Evolutionary conservation across 1,140 invertebrate genomes (phyloP), one percentile per base, ranked within the genome.

Genomic region (Fopius arisanus): DNA sequence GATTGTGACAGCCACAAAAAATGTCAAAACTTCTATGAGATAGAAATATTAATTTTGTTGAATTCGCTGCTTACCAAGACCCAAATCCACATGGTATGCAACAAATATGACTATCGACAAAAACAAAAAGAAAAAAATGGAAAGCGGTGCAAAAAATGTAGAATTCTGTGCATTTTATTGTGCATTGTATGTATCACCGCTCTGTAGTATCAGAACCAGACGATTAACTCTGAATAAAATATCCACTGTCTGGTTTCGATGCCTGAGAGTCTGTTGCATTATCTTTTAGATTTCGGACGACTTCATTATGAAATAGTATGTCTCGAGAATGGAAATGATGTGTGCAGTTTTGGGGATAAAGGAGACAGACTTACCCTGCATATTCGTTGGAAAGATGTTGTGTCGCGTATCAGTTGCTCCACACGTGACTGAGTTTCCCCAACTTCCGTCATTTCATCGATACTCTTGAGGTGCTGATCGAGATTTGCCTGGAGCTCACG

Each of bases 381-480:
- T 67, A 92, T 86, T 84, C 92, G 91, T 84, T 96, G 92, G 88
- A 96, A 95, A 28, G 92, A 87, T 69, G 91, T 88, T 21, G 95
- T 93, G 79, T 97, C 94, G 78, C 90, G 88, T 40, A 96, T 91
- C 21, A 97, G 89, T 65, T 89, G 90, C 66, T 96, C 93, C 0
- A 97, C 94, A 75, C 93, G 90, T 51, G 87, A 87, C 14, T 95
- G 92, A 28, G 94, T 96, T 83, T 97, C 96, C 7, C 96, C 96
- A 59, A 95, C 91, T 85, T 97, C 96, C 0, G 92, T 94, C 93
- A 97, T 94, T 69, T 94, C 93, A 67, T 92, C 91, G n/a, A 92
- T 89, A 6, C 89, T 90, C 88, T 94, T 94, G 75, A 94, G 81
- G 87, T 94, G 92, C 43, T 89, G 88, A 81, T 94, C 93, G 81